phyloP scores from a whole-genome alignment of 2,888 invertebrate species.

The Acanthosepion esculentum region DNA sequence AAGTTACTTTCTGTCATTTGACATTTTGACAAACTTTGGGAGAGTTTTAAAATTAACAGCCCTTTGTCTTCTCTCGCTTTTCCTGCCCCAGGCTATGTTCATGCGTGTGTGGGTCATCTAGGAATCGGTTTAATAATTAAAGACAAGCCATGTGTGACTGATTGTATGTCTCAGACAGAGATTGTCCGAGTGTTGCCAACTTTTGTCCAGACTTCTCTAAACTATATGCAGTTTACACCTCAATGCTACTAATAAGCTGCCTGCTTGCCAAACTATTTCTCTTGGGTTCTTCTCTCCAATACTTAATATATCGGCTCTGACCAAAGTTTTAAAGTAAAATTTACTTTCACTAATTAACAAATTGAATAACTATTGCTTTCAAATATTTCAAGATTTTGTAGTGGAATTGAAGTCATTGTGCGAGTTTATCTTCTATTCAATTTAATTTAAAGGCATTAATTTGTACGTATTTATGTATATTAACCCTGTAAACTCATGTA shows the following conservation, averaged over 20 bases:
- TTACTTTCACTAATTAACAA: too few species aligned
- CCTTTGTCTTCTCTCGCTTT: neutral
- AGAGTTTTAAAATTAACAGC: neutral
- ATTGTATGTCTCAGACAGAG: neutral
- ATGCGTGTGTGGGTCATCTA: neutral
- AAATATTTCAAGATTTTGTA: too few species aligned
- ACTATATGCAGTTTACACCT: neutral
- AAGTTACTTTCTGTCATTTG: neutral
- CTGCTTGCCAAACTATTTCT: neutral
- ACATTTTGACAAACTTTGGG: neutral
- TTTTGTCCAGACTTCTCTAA: neutral
- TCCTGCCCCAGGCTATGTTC: neutral
- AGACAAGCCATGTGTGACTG: constrained; percentile 18
- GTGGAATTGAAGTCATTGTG: too few species aligned
- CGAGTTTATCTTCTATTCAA: too few species aligned
- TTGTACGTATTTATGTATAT: too few species aligned
- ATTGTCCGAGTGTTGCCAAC: neutral
- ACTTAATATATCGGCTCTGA: too few species aligned
- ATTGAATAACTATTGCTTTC: too few species aligned
- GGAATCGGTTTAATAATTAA: neutral
- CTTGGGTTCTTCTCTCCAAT: neutral
- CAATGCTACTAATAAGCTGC: neutral
- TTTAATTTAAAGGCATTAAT: too few species aligned
- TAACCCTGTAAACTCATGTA: too few species aligned
- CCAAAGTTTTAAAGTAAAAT: too few species aligned